Conservation (phyloP, 2,888 invertebrate species). For the Macrosiphum euphorbiae region DNA sequence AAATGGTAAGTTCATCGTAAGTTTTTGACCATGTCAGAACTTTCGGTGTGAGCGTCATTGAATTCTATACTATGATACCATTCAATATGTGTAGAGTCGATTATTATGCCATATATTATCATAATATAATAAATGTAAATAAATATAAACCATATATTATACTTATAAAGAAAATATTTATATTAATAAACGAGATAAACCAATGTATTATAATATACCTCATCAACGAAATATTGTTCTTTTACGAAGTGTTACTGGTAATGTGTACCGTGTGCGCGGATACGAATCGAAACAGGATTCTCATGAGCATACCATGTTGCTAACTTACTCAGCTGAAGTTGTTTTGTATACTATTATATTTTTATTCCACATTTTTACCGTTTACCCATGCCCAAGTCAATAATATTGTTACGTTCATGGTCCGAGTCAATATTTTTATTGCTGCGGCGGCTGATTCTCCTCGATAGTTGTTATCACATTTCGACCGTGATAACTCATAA, state of each 20-base stretch:
- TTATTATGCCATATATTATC: no score
- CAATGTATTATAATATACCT: no score
- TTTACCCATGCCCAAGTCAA: no score
- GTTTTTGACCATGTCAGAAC: background rate
- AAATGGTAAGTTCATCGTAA: background rate
- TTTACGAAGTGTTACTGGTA: background rate
- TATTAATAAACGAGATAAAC: background rate
- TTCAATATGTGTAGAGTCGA: no score
- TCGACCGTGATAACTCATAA: background rate
- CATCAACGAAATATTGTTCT: no score
- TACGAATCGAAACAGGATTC: background rate
- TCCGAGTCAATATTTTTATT: background rate
- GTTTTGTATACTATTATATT: background rate
- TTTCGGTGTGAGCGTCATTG: background rate
- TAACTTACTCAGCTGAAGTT: background rate
- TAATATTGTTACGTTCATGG: background rate
- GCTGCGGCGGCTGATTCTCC: background rate
- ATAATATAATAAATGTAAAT: no score
- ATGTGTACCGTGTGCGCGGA: background rate
- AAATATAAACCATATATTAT: no score
- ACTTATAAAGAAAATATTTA: no score
- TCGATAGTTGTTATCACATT: slow-evolving; percentile 38
- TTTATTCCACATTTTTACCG: background rate
- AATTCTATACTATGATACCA: no score
- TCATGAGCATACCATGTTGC: background rate